phyloP scores from a whole-genome alignment of 2,113 vertebrate genomes.

The Pteronura brasiliensis region DNA sequence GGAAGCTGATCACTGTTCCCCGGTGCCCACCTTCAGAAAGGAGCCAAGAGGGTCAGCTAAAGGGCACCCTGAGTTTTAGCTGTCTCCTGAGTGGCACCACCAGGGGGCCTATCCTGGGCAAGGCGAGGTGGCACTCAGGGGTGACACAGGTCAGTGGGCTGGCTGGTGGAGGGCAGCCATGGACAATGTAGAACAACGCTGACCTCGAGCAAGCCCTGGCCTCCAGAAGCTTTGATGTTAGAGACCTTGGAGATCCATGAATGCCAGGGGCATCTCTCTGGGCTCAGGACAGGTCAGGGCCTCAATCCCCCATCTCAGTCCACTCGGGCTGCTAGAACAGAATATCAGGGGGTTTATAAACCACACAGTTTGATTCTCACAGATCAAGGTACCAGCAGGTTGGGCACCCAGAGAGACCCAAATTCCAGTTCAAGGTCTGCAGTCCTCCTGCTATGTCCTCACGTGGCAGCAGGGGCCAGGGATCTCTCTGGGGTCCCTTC shows the following conservation, averaged over 20 bases:
- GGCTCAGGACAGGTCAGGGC: not conserved
- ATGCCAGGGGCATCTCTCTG: not conserved
- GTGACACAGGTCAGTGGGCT: not conserved
- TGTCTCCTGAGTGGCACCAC: not conserved
- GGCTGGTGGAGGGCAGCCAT: too few relatives aligned
- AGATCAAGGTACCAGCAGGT: not conserved
- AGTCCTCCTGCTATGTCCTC: not conserved
- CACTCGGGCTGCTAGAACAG: not conserved
- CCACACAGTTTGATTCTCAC: not conserved
- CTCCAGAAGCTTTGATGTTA: not conserved
- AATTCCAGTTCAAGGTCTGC: not conserved
- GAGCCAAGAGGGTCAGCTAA: not conserved
- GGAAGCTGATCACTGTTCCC: too few relatives aligned
- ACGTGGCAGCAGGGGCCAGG: not conserved
- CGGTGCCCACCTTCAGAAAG: not conserved
- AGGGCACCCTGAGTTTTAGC: not conserved
- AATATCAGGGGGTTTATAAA: not conserved
- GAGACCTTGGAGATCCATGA: not conserved
- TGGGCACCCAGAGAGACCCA: not conserved
- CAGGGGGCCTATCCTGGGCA: too few relatives aligned
- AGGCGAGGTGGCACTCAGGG: not conserved
- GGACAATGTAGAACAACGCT: not conserved
- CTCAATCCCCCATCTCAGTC: not conserved
- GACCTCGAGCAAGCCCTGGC: not conserved
- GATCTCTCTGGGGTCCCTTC: not conserved